phyloP scores from a whole-genome alignment of 2,888 invertebrate species.

The Pimpla rufipes region DNA sequence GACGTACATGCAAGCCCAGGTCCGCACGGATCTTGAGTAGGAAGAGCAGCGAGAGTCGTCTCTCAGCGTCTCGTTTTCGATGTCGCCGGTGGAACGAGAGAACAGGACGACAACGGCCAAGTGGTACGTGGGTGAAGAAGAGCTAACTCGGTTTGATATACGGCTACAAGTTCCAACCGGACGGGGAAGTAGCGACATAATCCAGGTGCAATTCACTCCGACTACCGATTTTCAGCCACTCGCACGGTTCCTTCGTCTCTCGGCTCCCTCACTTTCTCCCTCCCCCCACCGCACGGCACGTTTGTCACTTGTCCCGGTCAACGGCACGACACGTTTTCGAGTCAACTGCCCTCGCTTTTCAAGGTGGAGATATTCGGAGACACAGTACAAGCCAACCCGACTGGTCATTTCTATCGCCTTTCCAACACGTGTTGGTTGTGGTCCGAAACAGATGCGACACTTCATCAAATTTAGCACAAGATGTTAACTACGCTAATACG shows the following conservation, averaged over 20 bases:
- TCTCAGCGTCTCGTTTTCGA: constrained; percentile 38
- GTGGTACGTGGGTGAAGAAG: constrained; percentile 70
- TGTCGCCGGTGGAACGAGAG: constrained; percentile 69
- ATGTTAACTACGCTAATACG: constrained; percentile 13
- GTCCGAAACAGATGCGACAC: constrained; percentile 68
- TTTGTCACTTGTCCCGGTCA: constrained; percentile 55
- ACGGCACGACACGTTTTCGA: constrained; percentile 14
- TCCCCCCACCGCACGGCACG: constrained; percentile 34
- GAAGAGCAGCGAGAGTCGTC: constrained; percentile 9
- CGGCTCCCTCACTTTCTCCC: constrained; percentile 29
- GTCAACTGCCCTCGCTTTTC: not conserved
- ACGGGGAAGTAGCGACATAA: constrained; percentile 78
- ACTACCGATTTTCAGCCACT: constrained; percentile 56
- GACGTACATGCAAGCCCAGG: constrained; percentile 65
- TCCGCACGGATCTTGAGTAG: constrained; percentile 65
- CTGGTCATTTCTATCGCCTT: constrained; percentile 71
- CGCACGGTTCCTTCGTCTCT: constrained; percentile 42
- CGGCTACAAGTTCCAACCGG: constrained; percentile 76
- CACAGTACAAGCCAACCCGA: constrained; percentile 65
- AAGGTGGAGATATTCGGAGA: constrained; percentile 60
- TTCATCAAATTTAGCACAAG: not conserved
- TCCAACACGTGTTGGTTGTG: constrained; percentile 63
- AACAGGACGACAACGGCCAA: constrained; percentile 65
- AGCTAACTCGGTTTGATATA: constrained; percentile 80
- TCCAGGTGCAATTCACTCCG: constrained; percentile 76